Percentiles rank a stretch among this genome's conserved stretches.
These are phyloP conservation scores for Tholera decimalis DNA, from an alignment of 2,888 invertebrate species.

Conservation along the genomic window DNA sequence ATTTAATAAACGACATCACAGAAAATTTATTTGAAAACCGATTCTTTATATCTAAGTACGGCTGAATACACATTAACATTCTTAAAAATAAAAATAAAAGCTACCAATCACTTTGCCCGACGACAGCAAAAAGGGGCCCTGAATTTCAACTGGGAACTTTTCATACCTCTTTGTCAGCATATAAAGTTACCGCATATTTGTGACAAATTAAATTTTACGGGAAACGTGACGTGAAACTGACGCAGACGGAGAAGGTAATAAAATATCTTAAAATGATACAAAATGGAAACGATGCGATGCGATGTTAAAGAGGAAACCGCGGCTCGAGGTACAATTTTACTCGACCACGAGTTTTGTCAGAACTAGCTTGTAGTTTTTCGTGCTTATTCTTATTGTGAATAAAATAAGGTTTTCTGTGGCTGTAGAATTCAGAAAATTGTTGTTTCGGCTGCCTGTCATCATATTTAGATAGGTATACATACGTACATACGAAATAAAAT, in stretches of 20 bases:
- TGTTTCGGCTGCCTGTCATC: slow-evolving; percentile 18
- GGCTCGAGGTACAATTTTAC: slow-evolving; percentile 44
- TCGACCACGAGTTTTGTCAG: slow-evolving; percentile 40
- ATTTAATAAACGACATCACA: slow-evolving; percentile 7
- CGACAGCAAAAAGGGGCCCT: slow-evolving; percentile 48
- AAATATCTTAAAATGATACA: slow-evolving; percentile 70
- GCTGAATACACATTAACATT: slow-evolving; percentile 29
- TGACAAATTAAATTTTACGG: slow-evolving; percentile 65
- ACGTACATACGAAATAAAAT: too few relatives aligned
- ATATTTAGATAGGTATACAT: too few relatives aligned
- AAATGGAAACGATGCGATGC: slow-evolving; percentile 64
- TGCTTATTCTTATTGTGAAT: slow-evolving; percentile 29
- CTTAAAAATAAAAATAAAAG: slow-evolving; percentile 46
- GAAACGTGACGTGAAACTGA: slow-evolving; percentile 67
- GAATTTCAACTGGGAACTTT: slow-evolving; percentile 55
- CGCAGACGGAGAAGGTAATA: slow-evolving; percentile 66
- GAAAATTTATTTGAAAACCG: slow-evolving; percentile 35
- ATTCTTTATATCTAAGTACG: slow-evolving; percentile 28
- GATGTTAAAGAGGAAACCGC: slow-evolving; percentile 42
- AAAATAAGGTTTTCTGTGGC: slow-evolving; percentile 31
- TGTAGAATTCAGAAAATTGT: slow-evolving; percentile 8
- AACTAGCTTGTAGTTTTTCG: slow-evolving; percentile 35
- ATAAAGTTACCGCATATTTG: slow-evolving; percentile 64
- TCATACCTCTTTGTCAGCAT: slow-evolving; percentile 58
- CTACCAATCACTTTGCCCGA: slow-evolving; percentile 29